Percentiles rank a stretch among this genome's conserved stretches.
Conservation (phyloP, 2,113 vertebrate genomes). For the Neolamprologus sp. region DNA sequence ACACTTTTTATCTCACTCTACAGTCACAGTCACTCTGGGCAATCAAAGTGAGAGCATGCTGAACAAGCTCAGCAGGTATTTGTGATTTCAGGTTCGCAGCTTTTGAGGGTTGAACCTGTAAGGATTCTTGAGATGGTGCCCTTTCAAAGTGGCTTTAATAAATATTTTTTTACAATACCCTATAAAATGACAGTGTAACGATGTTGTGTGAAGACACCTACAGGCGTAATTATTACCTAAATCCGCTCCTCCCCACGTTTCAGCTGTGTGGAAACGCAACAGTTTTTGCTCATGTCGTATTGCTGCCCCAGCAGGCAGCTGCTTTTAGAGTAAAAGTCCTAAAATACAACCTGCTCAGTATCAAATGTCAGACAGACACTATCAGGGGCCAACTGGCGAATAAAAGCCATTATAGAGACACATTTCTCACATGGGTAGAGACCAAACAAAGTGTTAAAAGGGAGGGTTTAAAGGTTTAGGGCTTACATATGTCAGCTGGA, state of each 20-base stretch:
- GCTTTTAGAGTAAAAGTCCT: background rate
- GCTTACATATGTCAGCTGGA: background rate
- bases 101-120: background rate
- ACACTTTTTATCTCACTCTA: background rate
- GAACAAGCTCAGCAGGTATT: background rate
- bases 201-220: background rate
- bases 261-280: background rate
- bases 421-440: background rate
- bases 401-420: background rate
- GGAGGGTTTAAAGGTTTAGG: background rate
- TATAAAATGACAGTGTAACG: background rate
- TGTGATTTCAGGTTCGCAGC: background rate
- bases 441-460: background rate
- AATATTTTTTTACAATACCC: background rate
- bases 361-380: background rate
- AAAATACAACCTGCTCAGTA: background rate
- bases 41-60: background rate
- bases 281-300: background rate
- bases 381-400: background rate
- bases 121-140: background rate
- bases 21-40: background rate
- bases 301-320: background rate
- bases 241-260: fast-evolving
- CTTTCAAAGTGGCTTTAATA: background rate
- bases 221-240: background rate